phyloP scores from a whole-genome alignment of 1,140 invertebrate species.

The Latrodectus geometricus region DNA sequence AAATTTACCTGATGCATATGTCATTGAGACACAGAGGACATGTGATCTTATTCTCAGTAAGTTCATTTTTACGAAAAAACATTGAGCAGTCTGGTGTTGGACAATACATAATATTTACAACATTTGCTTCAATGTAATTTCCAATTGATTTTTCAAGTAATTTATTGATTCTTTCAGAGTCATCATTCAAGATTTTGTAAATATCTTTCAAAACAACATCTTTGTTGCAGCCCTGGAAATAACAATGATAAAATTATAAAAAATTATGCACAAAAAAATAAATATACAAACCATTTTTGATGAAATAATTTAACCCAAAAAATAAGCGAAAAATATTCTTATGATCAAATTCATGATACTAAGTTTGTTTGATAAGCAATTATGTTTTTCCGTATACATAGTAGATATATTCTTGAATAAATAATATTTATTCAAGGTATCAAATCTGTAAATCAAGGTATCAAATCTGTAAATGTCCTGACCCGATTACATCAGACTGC shows the following conservation, averaged over 20 bases:
- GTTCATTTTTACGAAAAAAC: conserved; percentile 49
- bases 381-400: too few relatives aligned
- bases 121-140: conserved; percentile 7
- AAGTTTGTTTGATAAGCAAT: too few relatives aligned
- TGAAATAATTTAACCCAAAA: too few relatives aligned
- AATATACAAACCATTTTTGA: too few relatives aligned
- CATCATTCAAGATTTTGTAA: conserved; percentile 8
- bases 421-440: too few relatives aligned
- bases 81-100: conserved; percentile 48
- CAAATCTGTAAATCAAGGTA: too few relatives aligned
- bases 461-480: too few relatives aligned
- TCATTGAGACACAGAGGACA: conserved; percentile 46
- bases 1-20: conserved; percentile 39
- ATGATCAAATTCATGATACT: too few relatives aligned
- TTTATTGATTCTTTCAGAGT: conserved; percentile 16
- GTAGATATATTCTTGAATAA: too few relatives aligned
- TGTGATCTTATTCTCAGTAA: conserved; percentile 4
- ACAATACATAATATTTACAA: conserved; percentile 16
- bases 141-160: conserved; percentile 32
- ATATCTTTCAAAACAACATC: conserved; percentile 35
- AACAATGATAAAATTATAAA: neutral
- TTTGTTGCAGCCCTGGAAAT: conserved; percentile 22
- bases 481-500: too few relatives aligned
- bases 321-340: too few relatives aligned
- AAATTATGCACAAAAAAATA: neutral